These are phyloP conservation scores for Cossypha dichroa DNA, from an alignment of 2,797 vertebrate genomes.

Conservation along the genomic window DNA sequence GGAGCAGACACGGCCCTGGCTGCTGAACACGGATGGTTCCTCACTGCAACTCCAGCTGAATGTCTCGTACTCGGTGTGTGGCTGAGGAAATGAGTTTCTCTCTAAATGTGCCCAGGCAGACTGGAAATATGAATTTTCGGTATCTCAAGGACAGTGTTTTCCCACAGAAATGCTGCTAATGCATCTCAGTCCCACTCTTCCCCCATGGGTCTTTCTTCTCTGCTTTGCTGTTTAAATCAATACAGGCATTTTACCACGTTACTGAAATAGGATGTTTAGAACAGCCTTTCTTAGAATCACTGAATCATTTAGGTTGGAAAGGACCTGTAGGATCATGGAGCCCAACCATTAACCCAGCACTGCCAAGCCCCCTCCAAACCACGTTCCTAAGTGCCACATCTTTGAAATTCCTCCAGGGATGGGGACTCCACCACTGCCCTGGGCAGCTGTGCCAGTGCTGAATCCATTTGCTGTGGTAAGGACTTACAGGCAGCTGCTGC, in stretches of 20 bases:
- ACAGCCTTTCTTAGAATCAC: not conserved
- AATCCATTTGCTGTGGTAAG: not conserved
- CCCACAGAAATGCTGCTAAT: not conserved
- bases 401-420: not conserved
- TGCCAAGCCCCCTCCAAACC: not conserved
- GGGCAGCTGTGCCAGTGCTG: not conserved
- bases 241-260: not conserved
- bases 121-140: not conserved
- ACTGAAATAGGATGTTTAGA: not conserved
- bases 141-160: not conserved
- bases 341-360: not conserved
- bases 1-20: not conserved
- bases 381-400: not conserved
- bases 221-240: not conserved
- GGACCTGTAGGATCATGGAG: not conserved
- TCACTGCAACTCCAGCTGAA: not conserved
- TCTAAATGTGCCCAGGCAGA: not conserved
- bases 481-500: not conserved
- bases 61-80: rapidly evolving
- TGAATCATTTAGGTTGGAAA: not conserved
- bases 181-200: not conserved
- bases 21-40: not conserved
- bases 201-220: not conserved
- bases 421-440: not conserved
- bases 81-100: not conserved